phyloP scores from a whole-genome alignment of 2,113 vertebrate species.

The Albula glossodonta region DNA sequence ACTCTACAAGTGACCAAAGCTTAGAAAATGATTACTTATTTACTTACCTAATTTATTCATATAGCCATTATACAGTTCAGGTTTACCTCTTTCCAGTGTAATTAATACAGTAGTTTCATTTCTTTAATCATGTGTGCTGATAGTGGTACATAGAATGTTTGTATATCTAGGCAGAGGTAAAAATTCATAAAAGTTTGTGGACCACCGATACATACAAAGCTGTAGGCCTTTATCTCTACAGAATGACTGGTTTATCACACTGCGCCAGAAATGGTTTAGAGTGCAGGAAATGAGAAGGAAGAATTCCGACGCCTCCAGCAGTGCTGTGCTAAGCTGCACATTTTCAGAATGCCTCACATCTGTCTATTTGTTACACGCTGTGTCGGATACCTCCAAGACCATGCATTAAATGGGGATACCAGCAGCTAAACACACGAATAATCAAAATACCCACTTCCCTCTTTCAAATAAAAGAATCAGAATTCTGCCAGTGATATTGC shows the following conservation, averaged over 20 bases:
- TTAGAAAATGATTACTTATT: neutral
- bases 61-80: neutral
- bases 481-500: neutral
- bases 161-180: neutral
- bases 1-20: neutral
- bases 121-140: neutral
- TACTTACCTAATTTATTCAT: neutral
- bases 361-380: neutral
- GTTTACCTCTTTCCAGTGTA: neutral
- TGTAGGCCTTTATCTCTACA: neutral
- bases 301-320: neutral
- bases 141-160: neutral
- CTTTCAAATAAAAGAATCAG: neutral
- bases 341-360: slow-evolving; percentile 2
- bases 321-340: neutral
- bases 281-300: neutral
- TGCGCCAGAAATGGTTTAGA: neutral
- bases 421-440: neutral
- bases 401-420: neutral
- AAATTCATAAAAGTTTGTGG: neutral
- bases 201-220: neutral
- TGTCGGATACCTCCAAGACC: neutral
- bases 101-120: neutral
- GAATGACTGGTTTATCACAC: neutral
- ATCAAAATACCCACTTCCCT: neutral